These are phyloP conservation scores for Auanema freiburgensis DNA, from an alignment of 2,888 invertebrate species.

Conservation along the genomic window DNA sequence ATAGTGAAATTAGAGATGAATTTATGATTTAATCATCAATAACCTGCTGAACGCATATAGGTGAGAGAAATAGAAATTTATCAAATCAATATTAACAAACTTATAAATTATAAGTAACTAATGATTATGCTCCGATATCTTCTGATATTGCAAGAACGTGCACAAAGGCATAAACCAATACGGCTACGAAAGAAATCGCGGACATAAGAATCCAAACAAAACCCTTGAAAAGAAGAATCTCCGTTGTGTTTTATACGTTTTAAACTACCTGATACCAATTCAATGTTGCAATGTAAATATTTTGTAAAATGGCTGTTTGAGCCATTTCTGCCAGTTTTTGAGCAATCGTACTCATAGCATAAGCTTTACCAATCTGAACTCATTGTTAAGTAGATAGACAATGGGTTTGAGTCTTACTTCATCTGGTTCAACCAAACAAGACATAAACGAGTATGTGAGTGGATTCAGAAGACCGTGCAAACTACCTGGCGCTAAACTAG, in stretches of 20 bases:
- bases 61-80: no score
- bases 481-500: slow-evolving; percentile 50
- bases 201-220: slow-evolving; percentile 59
- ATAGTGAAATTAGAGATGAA: no score
- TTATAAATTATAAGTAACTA: no score
- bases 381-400: neutral
- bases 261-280: slow-evolving; percentile 55
- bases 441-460: slow-evolving; percentile 56
- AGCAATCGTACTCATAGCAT: slow-evolving; percentile 53
- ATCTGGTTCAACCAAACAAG: slow-evolving; percentile 53
- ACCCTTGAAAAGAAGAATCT: slow-evolving; percentile 33
- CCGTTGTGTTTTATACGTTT: no score
- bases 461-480: slow-evolving; percentile 59
- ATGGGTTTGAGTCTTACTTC: slow-evolving; percentile 32
- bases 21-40: no score
- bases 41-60: no score
- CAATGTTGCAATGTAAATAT: slow-evolving; percentile 55
- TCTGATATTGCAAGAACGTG: slow-evolving; percentile 50
- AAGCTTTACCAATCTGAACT: slow-evolving; percentile 56
- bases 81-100: no score
- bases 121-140: slow-evolving; percentile 27
- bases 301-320: slow-evolving; percentile 54
- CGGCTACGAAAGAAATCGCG: slow-evolving; percentile 40
- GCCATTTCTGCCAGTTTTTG: slow-evolving; percentile 51
- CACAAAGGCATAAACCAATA: slow-evolving; percentile 46